A percentile compares a stretch with the other conserved stretches of the same genome.
Evolutionary conservation across 2,113 vertebrate genomes (phyloP).

Genomic region (Climacteris rufus): DNA sequence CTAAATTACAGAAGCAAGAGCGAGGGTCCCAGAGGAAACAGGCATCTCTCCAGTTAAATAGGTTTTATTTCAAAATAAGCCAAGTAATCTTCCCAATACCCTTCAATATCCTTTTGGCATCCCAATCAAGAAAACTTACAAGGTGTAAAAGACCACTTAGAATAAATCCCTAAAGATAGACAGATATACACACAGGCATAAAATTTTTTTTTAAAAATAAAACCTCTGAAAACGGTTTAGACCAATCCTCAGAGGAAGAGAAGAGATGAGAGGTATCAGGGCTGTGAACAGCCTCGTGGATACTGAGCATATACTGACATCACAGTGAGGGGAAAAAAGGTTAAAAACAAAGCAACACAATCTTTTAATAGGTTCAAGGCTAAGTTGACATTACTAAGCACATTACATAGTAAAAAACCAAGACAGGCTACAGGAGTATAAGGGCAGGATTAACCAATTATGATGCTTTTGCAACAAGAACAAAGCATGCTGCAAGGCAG

Average conservation of each 20-base stretch:
- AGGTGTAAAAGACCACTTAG: neutral
- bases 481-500: neutral
- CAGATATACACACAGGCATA: neutral
- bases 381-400: neutral
- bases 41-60: neutral
- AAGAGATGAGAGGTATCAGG: neutral
- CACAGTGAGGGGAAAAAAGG: neutral
- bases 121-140: neutral
- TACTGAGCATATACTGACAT: neutral
- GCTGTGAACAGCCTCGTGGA: neutral
- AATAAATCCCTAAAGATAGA: neutral
- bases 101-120: neutral
- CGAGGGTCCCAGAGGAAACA: neutral
- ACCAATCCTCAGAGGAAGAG: neutral
- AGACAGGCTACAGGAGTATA: neutral
- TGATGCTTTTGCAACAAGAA: neutral
- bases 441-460: neutral
- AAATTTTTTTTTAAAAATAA: neutral
- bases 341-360: neutral
- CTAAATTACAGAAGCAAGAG: neutral
- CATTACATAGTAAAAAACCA: neutral
- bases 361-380: neutral
- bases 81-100: neutral
- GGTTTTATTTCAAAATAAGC: neutral
- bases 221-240: neutral